phyloP scores from a whole-genome alignment of 2,888 invertebrate species.

The Lacanobia oleracea region DNA sequence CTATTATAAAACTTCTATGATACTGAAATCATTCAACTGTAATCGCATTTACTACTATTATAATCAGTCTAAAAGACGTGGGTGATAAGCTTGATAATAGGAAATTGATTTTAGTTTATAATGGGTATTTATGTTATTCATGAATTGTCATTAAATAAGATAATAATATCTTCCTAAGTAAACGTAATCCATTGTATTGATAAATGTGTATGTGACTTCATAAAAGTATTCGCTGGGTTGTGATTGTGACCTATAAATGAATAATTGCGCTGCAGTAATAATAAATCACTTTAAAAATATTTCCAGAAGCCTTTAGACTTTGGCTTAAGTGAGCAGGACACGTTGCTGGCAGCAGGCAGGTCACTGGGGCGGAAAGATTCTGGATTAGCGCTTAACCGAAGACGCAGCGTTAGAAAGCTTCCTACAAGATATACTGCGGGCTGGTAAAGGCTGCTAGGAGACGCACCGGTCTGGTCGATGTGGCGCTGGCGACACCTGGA shows the following conservation, averaged over 20 bases:
- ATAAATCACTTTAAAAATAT: not conserved
- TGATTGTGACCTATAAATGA: not conserved
- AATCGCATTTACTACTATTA: conserved; percentile 4
- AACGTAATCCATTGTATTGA: conserved; percentile 37
- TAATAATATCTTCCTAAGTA: not conserved
- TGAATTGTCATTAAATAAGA: conserved; percentile 2
- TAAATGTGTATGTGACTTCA: conserved; percentile 56
- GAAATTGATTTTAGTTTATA: conserved; percentile 8
- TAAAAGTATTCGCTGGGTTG: conserved; percentile 35
- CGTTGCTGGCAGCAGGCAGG: too few species aligned
- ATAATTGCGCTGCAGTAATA: not conserved
- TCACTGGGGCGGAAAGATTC: too few species aligned
- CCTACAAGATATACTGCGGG: too few species aligned
- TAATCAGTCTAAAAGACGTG: not conserved
- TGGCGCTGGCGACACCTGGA: too few species aligned
- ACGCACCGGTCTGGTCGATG: too few species aligned
- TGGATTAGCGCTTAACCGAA: too few species aligned
- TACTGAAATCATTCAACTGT: not conserved
- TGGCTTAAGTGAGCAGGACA: not conserved
- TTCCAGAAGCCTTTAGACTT: conserved; percentile 4
- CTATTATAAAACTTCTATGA: not conserved
- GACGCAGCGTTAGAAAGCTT: too few species aligned
- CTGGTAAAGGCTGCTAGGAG: too few species aligned
- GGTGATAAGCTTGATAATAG: conserved; percentile 7
- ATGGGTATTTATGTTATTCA: not conserved